These are phyloP conservation scores for Holocentrus rufus DNA, from an alignment of 2,797 vertebrate genomes.

Conservation along the genomic window DNA sequence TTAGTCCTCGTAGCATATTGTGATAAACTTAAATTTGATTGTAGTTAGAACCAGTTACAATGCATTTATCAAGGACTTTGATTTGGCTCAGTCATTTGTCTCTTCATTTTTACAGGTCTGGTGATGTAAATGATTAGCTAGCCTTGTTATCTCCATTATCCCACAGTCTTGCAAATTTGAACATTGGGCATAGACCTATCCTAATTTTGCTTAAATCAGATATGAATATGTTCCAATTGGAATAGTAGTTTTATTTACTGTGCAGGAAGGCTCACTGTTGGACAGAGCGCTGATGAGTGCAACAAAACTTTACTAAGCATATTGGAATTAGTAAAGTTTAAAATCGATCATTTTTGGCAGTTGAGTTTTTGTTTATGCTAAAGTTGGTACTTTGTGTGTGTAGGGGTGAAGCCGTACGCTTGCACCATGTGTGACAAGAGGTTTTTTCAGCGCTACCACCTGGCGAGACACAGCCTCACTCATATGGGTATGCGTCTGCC, in stretches of 20 bases:
- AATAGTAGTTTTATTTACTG: conserved; percentile 35
- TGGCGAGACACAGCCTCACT: conserved; percentile 86
- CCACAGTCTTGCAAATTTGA: conserved; percentile 15
- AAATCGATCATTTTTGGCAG: conserved; percentile 82
- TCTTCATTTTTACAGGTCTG: conserved; percentile 37
- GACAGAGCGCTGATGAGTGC: conserved; percentile 73
- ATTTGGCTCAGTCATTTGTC: conserved; percentile 37
- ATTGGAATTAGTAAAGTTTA: conserved; percentile 77
- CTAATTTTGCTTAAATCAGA: conserved; percentile 15
- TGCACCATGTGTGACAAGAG: conserved; percentile 87
- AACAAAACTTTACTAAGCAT: conserved; percentile 79
- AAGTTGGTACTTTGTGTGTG: conserved; percentile 82
- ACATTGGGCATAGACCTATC: conserved; percentile 22
- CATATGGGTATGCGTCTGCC: conserved; percentile 83
- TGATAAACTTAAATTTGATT: conserved; percentile 16
- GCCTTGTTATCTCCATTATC: conserved; percentile 35
- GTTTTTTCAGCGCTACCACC: conserved; percentile 85
- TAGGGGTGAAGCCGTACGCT: conserved; percentile 86
- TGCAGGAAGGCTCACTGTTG: conserved; percentile 58
- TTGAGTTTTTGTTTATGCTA: conserved; percentile 76
- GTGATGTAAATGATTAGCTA: conserved; percentile 19
- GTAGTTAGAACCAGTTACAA: conserved; percentile 26
- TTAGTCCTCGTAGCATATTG: conserved; percentile 45
- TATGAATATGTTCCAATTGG: conserved; percentile 62
- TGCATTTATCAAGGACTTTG: conserved; percentile 23